Evolutionary conservation across 30 jellyfish, hydroid and myxozoan species (phyloP), one percentile per base, ranked within the genome.

Genomic region (Pelagia noctiluca): DNA sequence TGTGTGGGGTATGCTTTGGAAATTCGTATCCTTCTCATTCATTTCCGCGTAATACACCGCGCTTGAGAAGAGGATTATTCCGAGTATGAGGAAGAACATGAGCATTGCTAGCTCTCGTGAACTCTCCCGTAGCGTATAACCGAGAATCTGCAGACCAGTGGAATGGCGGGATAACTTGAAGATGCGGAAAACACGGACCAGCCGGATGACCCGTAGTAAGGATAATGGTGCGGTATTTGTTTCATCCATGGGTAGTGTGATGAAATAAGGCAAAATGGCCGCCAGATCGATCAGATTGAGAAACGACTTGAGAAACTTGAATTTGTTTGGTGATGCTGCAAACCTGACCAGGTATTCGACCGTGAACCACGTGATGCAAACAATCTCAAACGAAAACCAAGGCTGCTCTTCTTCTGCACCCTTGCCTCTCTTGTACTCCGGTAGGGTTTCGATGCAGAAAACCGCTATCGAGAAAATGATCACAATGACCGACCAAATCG

Each of bases 141-240:
- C 98, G 46, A 93, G 86, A 64, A 93, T 93, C 16, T 97, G 95
- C 48, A 93, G 88, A 12, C 98, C 98, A n/a, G 93, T 63, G 21
- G 98, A 93, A 46, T 93, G 98, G 60, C 98, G 91, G 49, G 98
- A 93, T 29, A 93, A 75, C 71, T 93, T 93, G 86, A 93, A 93
- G 16, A 93, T 93, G 65, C 98, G 88, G 46, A 93, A 93, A 18
- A 88, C 98, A 1, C 98, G 92, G 50, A 93, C 98, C 77, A 93
- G 83, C 18, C 98, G 84, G 7, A 93, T 80, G 53, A 93, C 98
- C 19, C 98, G 88, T 16, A 93, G 90, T 29, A 93, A 97, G 33
- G 98, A 93, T 22, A 93, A 46, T 48, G 98, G 98, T 0, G 98
- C 90, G 16, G 98, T 90, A 57, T 93, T 86, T 42, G 88, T 66